Base-by-base conservation (phyloP, 2,888 invertebrate genomes). In the Homarus gammarus region DNA sequence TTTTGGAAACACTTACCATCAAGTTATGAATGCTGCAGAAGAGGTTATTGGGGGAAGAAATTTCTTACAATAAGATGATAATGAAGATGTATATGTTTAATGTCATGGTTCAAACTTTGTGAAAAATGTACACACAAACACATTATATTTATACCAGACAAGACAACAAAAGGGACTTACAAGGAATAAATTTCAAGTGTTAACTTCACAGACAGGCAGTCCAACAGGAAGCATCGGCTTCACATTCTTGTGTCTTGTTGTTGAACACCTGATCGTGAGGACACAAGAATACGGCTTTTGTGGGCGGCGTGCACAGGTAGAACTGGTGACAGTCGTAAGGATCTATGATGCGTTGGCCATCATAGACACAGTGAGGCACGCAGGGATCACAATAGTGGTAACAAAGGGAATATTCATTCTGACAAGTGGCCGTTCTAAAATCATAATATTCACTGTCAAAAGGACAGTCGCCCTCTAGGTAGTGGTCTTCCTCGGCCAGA, bases 361-460 rank as follows among this genome's bases (percentile, higher is more conserved):
- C 2, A 10, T 36, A 44, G 2, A 38, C 27, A 31, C 84, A 84
- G 84, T 84, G 84, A 44, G 73, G 49, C 49, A 27, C 36, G n/a
- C 84, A 84, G 38, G 70, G 44, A 22, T 84, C 75, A 51, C 84
- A 84, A 77, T 61, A 77, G n/a, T 31, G n/a, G 84, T 75, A 84
- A 44, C 77, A 84, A 40, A 40, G n/a, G 61, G 22, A 61, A 0
- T n/a, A n/a, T 18, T 77, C 73, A 6, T 12, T 27, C 27, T 56
- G 56, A 44, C 84, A 84, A 40, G 6, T 12, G 22, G 61, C 36
- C 1, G 56, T 31, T 38, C n/a, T 27, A 33, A 70, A 83, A 40
- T 83, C 83, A 49, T 49, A 83, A 36, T 70, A 70, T 15, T 70
- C 70, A 3, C 12, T 5, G 1, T 15, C 22, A 0, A 18, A 31